Base-by-base conservation (phyloP, 2,888 invertebrate species). In the Aplocera efformata region DNA sequence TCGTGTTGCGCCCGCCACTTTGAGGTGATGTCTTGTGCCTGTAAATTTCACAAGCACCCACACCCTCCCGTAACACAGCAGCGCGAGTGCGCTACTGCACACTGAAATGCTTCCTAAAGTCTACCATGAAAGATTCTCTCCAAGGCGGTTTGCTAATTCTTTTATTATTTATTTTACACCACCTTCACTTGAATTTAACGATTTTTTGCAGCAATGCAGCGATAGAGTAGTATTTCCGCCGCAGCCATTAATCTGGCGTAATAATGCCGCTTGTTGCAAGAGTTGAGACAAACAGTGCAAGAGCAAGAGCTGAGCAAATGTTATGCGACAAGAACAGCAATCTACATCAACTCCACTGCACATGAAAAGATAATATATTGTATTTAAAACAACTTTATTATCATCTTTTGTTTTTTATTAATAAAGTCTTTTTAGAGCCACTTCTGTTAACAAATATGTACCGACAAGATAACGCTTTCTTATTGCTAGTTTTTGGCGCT, bases 91-190 rank as follows among this genome's bases (percentile, higher is more conserved):
- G n/a, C 33, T 46, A 33, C 38, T 44, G 31, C 41, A 10, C 17
- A 11, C 32, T 28, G 1, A 26, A 32, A 44, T 32, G 36, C 38
- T 42, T 34, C 29, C 28, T 31, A 32, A 35, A 13, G 11, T 26
- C 17, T 38, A 35, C 24, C 28, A 33, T n/a, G 7, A 31, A 41
- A 39, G 33, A 41, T 32, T 33, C 22, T 23, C 42, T 31, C 35
- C 31, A 34, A 42, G 33, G 25, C 17, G 25, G 37, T 25, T 20
- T 23, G 26, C 10, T 34, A 31, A 48, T 35, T 32, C 34, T 42
- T 27, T 32, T 27, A 43, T 46, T 32, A 33, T 45, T 42, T 32
- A 41, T 33, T 33, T 41, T 43, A 33, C 33, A 29, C 28, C 32
- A 39, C 30, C 36, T 23, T 27, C 27, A 20, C 24, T 24, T 10